These are phyloP conservation scores for Callionymus lyra DNA, from an alignment of 2,113 vertebrate genomes.

Conservation along the genomic window DNA sequence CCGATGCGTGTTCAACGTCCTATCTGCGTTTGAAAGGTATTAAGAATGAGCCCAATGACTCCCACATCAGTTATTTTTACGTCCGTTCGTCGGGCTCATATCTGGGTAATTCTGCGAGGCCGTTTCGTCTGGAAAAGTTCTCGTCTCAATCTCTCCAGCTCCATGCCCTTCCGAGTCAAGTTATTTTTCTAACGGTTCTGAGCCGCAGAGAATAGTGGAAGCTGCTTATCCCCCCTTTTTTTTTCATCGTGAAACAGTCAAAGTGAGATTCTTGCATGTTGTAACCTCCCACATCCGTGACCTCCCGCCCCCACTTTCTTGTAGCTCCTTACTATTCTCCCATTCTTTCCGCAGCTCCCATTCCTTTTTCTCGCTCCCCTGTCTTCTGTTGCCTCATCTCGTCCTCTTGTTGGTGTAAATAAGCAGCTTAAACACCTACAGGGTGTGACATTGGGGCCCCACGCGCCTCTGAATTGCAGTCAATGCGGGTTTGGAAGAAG, in stretches of 20 bases:
- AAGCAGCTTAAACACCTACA: constrained; percentile 73
- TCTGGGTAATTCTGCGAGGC: too few relatives aligned
- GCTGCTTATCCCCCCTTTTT: not conserved
- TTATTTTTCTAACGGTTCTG: too few relatives aligned
- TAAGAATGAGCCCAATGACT: too few relatives aligned
- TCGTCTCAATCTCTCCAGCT: too few relatives aligned
- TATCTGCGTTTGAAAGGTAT: too few relatives aligned
- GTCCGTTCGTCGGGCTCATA: too few relatives aligned
- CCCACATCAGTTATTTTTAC: too few relatives aligned
- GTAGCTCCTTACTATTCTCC: constrained; percentile 43
- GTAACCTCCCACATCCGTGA: constrained; percentile 52
- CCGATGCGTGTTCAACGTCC: too few relatives aligned
- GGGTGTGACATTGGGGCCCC: constrained; percentile 61
- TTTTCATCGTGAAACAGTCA: constrained; percentile 25
- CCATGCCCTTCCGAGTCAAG: too few relatives aligned
- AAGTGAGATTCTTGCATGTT: constrained; percentile 47
- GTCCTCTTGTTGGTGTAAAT: constrained; percentile 55
- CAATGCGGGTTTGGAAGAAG: constrained; percentile 45
- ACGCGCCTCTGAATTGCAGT: constrained; percentile 55
- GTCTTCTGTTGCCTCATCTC: constrained; percentile 51
- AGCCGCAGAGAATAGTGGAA: too few relatives aligned
- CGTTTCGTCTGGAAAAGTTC: too few relatives aligned
- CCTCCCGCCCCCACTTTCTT: constrained; percentile 50
- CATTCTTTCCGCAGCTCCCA: constrained; percentile 30
- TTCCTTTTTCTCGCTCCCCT: constrained; percentile 37